phyloP scores from a whole-genome alignment of 2,888 invertebrate species.

The Muschampia plurimacula region DNA sequence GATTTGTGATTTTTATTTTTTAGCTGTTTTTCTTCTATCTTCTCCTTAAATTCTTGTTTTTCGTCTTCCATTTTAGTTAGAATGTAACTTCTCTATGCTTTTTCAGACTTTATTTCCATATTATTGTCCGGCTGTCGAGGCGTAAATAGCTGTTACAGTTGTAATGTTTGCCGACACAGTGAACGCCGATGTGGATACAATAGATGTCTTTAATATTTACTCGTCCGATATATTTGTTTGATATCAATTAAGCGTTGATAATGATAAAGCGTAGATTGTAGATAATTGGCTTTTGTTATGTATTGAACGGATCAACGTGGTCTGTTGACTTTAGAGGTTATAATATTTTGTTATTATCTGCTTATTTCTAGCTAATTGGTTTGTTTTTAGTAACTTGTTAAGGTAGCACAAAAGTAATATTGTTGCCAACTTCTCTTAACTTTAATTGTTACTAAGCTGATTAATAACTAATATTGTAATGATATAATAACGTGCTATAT shows the following conservation, averaged over 20 bases:
- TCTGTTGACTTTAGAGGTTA: constrained; percentile 40
- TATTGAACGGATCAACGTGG: constrained; percentile 49
- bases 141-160: constrained; percentile 55
- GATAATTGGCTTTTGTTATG: constrained; percentile 53
- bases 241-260: constrained; percentile 76
- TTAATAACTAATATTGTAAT: no score
- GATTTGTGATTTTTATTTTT: constrained; percentile 54
- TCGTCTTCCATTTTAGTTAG: constrained; percentile 64
- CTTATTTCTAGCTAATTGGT: neutral
- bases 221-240: constrained; percentile 75
- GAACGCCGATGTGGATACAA: constrained; percentile 57
- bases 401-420: neutral
- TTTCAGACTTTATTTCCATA: constrained; percentile 58
- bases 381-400: neutral
- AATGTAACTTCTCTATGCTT: constrained; percentile 20
- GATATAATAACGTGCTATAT: neutral
- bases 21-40: constrained; percentile 71
- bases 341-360: constrained; percentile 15
- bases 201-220: constrained; percentile 67
- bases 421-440: neutral
- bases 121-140: constrained; percentile 56
- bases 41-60: constrained; percentile 57
- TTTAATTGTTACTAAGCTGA: neutral
- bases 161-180: constrained; percentile 66
- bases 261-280: constrained; percentile 59